These are phyloP conservation scores for Tineola bisselliella DNA, from an alignment of 2,888 invertebrate species.

Conservation along the genomic window DNA sequence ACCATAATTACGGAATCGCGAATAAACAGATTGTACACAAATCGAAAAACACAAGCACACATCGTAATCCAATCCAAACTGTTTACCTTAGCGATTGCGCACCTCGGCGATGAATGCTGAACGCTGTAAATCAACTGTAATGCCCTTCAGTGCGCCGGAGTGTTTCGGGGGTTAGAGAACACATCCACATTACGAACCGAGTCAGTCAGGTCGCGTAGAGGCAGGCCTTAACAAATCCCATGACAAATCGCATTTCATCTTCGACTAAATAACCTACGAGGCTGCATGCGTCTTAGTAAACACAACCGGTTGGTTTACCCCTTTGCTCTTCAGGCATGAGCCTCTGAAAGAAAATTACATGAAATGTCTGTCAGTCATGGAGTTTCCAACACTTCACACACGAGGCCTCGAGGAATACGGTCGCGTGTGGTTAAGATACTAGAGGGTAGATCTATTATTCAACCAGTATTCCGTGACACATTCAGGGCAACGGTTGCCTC, in stretches of 20 bases:
- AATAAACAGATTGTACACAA: constrained; percentile 14
- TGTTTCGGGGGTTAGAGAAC: constrained; percentile 56
- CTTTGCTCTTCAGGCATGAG: constrained; percentile 64
- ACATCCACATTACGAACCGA: constrained; percentile 17
- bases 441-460: no score
- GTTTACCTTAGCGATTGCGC: constrained; percentile 21
- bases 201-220: constrained; percentile 67
- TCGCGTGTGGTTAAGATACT: constrained; percentile 11
- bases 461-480: constrained; percentile 23
- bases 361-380: constrained; percentile 63
- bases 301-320: constrained; percentile 20
- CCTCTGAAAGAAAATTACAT: constrained; percentile 67
- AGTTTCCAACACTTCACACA: constrained; percentile 32
- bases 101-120: constrained; percentile 22
- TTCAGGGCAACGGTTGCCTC: constrained; percentile 24
- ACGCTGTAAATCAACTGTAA: constrained; percentile 63
- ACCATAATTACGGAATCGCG: no score
- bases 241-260: constrained; percentile 50
- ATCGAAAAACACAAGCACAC: constrained; percentile 15
- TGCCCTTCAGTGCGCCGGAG: constrained; percentile 65
- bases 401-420: not conserved
- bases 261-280: constrained; percentile 31
- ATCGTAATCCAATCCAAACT: constrained; percentile 20
- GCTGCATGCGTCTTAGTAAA: constrained; percentile 53
- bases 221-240: constrained; percentile 59